Evolutionary conservation across 2,113 vertebrate genomes (phyloP).

Genomic region (Ahaetulla prasina): DNA sequence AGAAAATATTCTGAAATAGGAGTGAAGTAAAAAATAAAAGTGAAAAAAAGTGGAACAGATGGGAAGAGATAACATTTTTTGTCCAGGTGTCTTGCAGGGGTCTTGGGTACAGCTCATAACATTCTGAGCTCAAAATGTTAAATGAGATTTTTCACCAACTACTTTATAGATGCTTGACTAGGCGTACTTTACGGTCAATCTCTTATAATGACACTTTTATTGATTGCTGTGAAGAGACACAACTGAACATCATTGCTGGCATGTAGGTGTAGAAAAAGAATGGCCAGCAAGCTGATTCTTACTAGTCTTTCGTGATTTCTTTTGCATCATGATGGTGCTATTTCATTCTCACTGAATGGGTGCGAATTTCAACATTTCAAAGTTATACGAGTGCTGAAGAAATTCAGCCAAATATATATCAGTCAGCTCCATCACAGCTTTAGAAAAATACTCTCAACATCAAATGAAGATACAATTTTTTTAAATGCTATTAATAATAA

Average conservation of each 20-base stretch:
- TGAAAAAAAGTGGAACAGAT: neutral
- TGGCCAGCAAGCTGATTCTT: neutral
- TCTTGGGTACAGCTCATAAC: neutral
- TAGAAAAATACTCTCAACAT: neutral
- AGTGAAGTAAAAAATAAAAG: neutral
- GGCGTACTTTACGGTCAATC: neutral
- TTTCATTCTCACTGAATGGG: neutral
- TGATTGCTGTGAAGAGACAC: neutral
- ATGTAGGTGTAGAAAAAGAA: neutral
- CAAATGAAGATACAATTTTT: neutral
- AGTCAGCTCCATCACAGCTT: neutral
- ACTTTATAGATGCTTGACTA: neutral
- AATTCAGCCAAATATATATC: neutral
- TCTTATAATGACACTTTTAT: neutral
- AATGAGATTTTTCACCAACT: neutral
- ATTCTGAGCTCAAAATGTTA: neutral
- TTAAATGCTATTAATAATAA: fast-evolving
- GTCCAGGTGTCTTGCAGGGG: neutral
- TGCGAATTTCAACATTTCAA: neutral
- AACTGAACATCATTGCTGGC: neutral
- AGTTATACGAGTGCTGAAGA: neutral
- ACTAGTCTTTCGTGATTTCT: neutral
- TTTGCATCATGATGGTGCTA: neutral
- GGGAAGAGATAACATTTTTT: neutral
- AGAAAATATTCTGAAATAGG: neutral